A percentile compares a stretch with the other conserved stretches of the same genome.
Conservation (phyloP, 2,888 invertebrate species). For the Pardosa pseudoannulata region DNA sequence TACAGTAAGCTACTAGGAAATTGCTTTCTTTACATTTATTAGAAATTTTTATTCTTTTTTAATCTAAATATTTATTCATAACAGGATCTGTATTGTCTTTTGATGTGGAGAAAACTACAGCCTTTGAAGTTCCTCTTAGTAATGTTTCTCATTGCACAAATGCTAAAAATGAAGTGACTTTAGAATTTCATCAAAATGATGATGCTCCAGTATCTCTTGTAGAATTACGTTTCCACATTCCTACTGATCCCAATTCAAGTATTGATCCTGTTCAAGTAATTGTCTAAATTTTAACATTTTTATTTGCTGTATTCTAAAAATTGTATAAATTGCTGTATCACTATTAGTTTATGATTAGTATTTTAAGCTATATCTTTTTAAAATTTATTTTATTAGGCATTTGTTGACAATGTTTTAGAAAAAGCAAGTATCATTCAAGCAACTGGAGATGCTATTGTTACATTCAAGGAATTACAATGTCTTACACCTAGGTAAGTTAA, state of each 20-base stretch:
- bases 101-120: conserved; percentile 79
- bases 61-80: no score
- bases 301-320: no score
- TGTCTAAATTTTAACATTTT: no score
- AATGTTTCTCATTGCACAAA: conserved; percentile 97
- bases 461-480: conserved; percentile 97
- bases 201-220: conserved; percentile 97
- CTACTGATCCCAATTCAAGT: conserved; percentile 90
- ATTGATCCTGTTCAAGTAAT: conserved; percentile 89
- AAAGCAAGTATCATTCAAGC: conserved; percentile 98
- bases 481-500: conserved; percentile 91
- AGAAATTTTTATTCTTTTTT: no score
- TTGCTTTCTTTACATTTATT: no score
- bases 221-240: conserved; percentile 99
- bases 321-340: no score
- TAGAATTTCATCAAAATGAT: conserved; percentile 99
- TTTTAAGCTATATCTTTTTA: no score
- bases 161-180: conserved; percentile 97
- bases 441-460: conserved; percentile 97
- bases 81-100: conserved; percentile 65
- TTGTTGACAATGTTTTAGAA: conserved; percentile 96
- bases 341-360: no score
- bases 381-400: no score
- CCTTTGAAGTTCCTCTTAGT: conserved; percentile 96
- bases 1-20: no score